phyloP scores from a whole-genome alignment of 1,140 invertebrate genomes.

The Sarcophaga bullata region DNA sequence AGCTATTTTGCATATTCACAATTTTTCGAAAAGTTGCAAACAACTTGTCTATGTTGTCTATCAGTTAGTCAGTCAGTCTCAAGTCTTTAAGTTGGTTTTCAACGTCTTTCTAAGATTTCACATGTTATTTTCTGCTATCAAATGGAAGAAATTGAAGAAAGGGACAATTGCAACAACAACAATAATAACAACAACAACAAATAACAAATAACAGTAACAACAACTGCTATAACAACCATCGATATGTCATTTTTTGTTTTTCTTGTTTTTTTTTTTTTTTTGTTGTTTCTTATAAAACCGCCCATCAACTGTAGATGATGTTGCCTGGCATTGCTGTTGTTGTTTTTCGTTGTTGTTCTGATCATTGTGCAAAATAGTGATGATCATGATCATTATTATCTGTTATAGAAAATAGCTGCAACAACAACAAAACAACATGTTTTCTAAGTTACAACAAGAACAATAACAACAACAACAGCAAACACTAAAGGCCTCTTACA shows the following conservation, averaged over 20 bases:
- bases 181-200: background rate
- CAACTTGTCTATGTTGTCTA: slow-evolving; percentile 37
- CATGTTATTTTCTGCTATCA: slow-evolving; percentile 14
- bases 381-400: slow-evolving; percentile 30
- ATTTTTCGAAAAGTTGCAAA: slow-evolving; percentile 29
- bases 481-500: background rate
- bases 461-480: slow-evolving; percentile 1
- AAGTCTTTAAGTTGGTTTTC: background rate
- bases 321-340: background rate
- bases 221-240: background rate
- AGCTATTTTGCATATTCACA: slow-evolving; percentile 15
- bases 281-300: slow-evolving; percentile 35
- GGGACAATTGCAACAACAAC: background rate
- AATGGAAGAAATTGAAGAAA: background rate
- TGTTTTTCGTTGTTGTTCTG: background rate
- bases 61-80: slow-evolving; percentile 12
- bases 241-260: slow-evolving; percentile 32
- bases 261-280: background rate
- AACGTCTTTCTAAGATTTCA: slow-evolving; percentile 13
- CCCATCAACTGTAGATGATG: slow-evolving; percentile 38
- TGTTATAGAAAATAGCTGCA: background rate
- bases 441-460: slow-evolving; percentile 10
- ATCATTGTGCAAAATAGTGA: slow-evolving; percentile 26
- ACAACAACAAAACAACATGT: slow-evolving; percentile 14
- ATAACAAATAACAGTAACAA: background rate